These are phyloP conservation scores for Globodera rostochiensis DNA, from an alignment of 1,140 invertebrate genomes.

Conservation along the genomic window DNA sequence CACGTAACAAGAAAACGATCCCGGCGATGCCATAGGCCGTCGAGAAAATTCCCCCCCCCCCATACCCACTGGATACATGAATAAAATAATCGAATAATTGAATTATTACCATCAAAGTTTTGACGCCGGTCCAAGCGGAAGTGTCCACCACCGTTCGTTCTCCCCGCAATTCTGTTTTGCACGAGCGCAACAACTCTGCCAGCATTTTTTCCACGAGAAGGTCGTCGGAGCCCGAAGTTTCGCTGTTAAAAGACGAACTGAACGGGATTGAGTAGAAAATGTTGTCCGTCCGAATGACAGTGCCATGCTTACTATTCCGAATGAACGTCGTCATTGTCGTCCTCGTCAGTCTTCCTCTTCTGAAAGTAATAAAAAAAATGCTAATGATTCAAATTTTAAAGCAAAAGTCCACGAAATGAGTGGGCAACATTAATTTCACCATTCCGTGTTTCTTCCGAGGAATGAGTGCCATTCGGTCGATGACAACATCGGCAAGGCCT, in stretches of 20 bases:
- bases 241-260: background rate
- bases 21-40: too few relatives aligned
- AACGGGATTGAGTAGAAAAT: background rate
- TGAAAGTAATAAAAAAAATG: background rate
- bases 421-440: background rate
- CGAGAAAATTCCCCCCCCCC: background rate
- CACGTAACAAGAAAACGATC: too few relatives aligned
- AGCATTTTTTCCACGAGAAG: slow-evolving; percentile 17
- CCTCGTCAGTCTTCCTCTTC: background rate
- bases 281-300: background rate
- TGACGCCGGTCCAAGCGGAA: background rate
- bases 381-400: too few relatives aligned
- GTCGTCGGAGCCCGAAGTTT: background rate
- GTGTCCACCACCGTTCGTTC: background rate
- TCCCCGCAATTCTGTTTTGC: slow-evolving; percentile 7
- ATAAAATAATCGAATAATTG: background rate
- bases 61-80: too few relatives aligned
- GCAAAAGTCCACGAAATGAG: background rate
- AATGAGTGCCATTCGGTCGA: slow-evolving; percentile 26
- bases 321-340: background rate
- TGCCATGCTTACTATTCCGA: slow-evolving; percentile 5
- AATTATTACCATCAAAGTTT: slow-evolving; percentile 6
- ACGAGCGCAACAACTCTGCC: background rate
- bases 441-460: slow-evolving; percentile 29
- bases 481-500: slow-evolving; percentile 11